Base-by-base conservation (phyloP, 2,797 vertebrate genomes). In the Eidolon dupreanum region DNA sequence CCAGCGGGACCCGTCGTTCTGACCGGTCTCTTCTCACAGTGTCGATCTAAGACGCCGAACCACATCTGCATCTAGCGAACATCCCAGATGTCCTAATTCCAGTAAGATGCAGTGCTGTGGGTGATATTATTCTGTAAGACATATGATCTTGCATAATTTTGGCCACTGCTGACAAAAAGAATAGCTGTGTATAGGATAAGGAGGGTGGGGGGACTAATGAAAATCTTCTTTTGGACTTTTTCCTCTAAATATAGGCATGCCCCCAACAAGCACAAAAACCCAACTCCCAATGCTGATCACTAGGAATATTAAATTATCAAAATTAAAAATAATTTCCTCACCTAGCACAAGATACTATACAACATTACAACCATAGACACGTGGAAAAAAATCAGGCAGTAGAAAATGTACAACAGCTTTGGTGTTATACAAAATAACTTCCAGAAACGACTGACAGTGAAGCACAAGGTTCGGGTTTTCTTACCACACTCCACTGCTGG, bases 381-480 rank as follows among this genome's bases (percentile, higher is more conserved):
- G 97, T 98, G 98, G 98, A 98, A 98, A 97, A 97, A 95, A 98
- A 98, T 95, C 98, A 98, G 98, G 98, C 98, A 98, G 98, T 98
- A 98, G 98, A 98, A 99, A 99, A 98, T 98, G 98, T 98, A 98
- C 98, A 98, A 98, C 98, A 98, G 98, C 98, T 99, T 98, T 99
- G 98, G 98, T 98, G 98, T 98, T 98, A 98, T 98, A 98, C 97
- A 98, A 98, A 98, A 98, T 97, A 98, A 98, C 88, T 81, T 98
- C 98, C 98, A 97, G 96, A 98, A 98, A 98, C 3, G 88, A 97
- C 74, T 79, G 97, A 98, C 97, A 98, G 98, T 93, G 98, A 98
- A 96, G 98, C 98, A 97, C 96, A 90, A 86, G 97, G 97, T 96
- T 97, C 98, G 88, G 82, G 92, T 88, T 86, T 97, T 98, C 97